Evolutionary conservation across 2,888 invertebrate species (phyloP), one percentile per base, ranked within the genome.

Genomic region (Brachylomia viminalis): DNA sequence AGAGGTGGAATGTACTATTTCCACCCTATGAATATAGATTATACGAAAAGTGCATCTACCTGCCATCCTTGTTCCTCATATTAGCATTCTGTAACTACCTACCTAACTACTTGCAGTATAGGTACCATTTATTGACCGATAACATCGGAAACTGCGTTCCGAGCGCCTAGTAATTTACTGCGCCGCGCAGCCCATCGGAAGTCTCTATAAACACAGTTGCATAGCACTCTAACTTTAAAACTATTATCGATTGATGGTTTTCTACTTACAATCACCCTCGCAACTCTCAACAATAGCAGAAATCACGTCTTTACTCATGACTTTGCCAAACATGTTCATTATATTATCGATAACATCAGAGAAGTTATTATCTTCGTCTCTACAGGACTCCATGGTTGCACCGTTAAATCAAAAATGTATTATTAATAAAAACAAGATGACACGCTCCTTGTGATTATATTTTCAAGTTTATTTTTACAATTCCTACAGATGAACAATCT

Each of bases 201-300:
- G 27, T 70, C 58, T 72, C 70, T 52, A 64, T 33, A 62, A 45
- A 77, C 42, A 68, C 64, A 47, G 20, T 54, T 61, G 67, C 62
- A 70, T 67, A 68, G 70, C 49, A 70, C 52, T 56, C 33, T 67
- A 49, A 56, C 52, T 33, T n/a, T 52, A 38, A 30, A 30, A 61
- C 56, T 61, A 66, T 1, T 66, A 72, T 30, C n/a, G 0, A 52
- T 49, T 23, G 2, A 64, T 59, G 27, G n/a, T 66, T 68, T 70
- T 79, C 20, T 87, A 95, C 96, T 95, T 91, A 96, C 96, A 85
- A 86, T 96, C 94, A 23, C 95, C 96, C 10, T 83, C 90, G 76
- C 91, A 96, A 82, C 92, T 94, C 79, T 95, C 95, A 17, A 95
- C 92, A 27, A 96, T 88, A 27, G 94, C 88, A 70, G 82, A 81